These are phyloP conservation scores for Ariolimax columbianus DNA, from an alignment of 2,888 invertebrate genomes.

Conservation along the genomic window DNA sequence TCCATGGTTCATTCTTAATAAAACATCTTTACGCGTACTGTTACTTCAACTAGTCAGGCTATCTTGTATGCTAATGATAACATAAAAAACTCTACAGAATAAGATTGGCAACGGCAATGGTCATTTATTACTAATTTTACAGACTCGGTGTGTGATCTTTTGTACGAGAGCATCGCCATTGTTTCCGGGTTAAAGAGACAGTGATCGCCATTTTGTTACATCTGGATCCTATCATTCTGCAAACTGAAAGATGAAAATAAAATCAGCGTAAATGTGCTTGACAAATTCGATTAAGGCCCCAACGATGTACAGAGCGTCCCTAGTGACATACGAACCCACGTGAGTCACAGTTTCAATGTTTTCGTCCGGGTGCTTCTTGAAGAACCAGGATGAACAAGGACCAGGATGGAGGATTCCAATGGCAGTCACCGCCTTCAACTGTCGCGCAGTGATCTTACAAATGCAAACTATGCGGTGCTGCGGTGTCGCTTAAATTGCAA, in stretches of 20 bases:
- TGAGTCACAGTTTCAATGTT: conserved; percentile 73
- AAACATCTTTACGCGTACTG: too few species aligned
- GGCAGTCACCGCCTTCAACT: neutral
- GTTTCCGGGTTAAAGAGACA: conserved; percentile 40
- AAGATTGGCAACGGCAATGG: too few species aligned
- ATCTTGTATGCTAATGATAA: too few species aligned
- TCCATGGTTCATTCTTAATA: too few species aligned
- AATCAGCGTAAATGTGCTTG: neutral
- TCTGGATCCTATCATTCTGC: neutral
- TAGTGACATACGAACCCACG: conserved; percentile 56
- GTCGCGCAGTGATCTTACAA: conserved; percentile 32
- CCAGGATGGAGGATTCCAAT: conserved; percentile 64
- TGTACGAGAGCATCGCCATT: neutral
- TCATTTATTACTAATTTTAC: too few species aligned
- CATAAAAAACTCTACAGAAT: too few species aligned
- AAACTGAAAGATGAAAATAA: neutral
- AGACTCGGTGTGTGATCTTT: neutral
- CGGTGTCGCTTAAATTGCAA: neutral
- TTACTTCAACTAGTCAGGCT: too few species aligned
- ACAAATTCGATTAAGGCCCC: neutral
- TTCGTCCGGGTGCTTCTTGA: conserved; percentile 78
- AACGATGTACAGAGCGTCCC: conserved; percentile 35
- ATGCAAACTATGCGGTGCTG: conserved; percentile 16
- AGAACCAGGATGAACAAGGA: conserved; percentile 77
- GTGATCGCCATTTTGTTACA: conserved; percentile 37